phyloP scores from a whole-genome alignment of 2,888 invertebrate species.

The Odontomyia ornata region DNA sequence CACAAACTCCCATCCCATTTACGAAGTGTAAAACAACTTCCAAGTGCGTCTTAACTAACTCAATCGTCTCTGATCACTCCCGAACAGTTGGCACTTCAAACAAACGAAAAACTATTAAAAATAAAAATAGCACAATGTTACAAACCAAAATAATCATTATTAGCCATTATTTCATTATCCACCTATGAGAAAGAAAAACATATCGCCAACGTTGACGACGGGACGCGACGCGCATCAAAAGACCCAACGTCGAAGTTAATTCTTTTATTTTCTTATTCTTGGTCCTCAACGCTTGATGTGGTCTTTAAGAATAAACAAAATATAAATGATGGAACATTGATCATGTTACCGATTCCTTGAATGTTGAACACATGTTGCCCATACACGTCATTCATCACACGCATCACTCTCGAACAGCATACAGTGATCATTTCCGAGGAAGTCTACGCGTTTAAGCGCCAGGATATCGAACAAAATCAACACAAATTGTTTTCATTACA shows the following conservation, averaged over 20 bases:
- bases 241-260: background rate
- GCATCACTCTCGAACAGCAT: background rate
- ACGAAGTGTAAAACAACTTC: slow-evolving; percentile 38
- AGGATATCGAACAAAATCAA: slow-evolving; percentile 35
- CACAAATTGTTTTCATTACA: background rate
- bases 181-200: slow-evolving; percentile 4
- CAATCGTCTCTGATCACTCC: background rate
- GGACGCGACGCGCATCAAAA: background rate
- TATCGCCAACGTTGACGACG: too few species aligned
- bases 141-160: slow-evolving; percentile 12
- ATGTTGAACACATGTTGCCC: slow-evolving; percentile 40
- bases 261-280: slow-evolving; percentile 4
- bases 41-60: slow-evolving; percentile 16
- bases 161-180: slow-evolving; percentile 6
- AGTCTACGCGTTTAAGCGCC: slow-evolving; percentile 4
- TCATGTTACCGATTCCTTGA: slow-evolving; percentile 21
- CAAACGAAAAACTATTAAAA: slow-evolving; percentile 1
- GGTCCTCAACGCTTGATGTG: slow-evolving; percentile 14
- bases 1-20: slow-evolving; percentile 17
- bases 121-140: slow-evolving; percentile 8
- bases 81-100: background rate
- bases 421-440: background rate
- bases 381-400: slow-evolving; percentile 32
- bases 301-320: slow-evolving; percentile 28
- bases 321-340: slow-evolving; percentile 39